Evolutionary conservation across 2,888 invertebrate species (phyloP), one percentile per base, ranked within the genome.

Genomic region (Chironomus tentans): DNA sequence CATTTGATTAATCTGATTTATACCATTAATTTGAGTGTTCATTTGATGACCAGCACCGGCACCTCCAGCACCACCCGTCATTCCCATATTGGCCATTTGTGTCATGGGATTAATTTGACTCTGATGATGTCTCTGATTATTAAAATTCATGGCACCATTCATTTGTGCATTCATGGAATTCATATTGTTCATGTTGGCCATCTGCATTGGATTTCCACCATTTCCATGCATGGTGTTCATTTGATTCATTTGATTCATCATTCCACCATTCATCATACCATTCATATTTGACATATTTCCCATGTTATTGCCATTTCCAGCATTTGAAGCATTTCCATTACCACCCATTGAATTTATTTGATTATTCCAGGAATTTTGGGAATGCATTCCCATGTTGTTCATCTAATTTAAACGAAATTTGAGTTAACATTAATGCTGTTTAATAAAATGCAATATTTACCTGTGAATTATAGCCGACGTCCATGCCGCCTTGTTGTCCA

Each of bases 41-140:
- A 90, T 89, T 83, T 90, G 88, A 80, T 88, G 85, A 15, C 21
- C 21, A n/a, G 38, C 46, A 13, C 85, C 86, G 87, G 89, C 89
- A 89, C 91, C 91, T 81, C 88, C 90, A 24, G 83, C 84, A 80
- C 89, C 88, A 87, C 21, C 24, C 10, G 90, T 90, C 87, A 92
- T 91, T 77, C 87, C 89, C 89, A 91, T 91, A 81, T 88, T 90
- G 78, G 89, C 89, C 88, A 90, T 90, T 78, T 89, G 90, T 82
- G 88, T 90, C 89, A 91, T 91, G 79, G 88, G 89, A 82, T 88
- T 90, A 90, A 92, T 91, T 84, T 84, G 79, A 18, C 80, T 91
- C 84, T 84, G 79, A 18, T 80, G 83, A 81, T 84, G 83, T 79
- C 83, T 80, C 77, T 80, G 81, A 79, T 82, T 80, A 78, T 80